A percentile compares a stretch with the other conserved stretches of the same genome.
Evolutionary conservation across 1,140 invertebrate genomes (phyloP).

Genomic region (Listronotus bonariensis): DNA sequence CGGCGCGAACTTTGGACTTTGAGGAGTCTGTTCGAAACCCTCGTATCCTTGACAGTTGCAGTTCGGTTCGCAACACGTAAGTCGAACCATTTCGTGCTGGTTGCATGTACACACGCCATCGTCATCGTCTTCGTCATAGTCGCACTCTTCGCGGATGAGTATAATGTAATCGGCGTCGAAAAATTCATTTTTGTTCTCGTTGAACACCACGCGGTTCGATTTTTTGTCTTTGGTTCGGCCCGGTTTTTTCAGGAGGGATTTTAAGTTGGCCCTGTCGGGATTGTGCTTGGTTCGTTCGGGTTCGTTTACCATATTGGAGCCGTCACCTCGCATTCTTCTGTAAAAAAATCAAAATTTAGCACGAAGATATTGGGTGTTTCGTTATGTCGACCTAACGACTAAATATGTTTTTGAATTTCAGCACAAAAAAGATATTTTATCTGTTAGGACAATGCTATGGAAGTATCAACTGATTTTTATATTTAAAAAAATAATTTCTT

Average conservation of each 20-base stretch:
- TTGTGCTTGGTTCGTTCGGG: conserved; percentile 51
- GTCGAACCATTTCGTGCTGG: conserved; percentile 69
- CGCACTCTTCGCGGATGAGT: conserved; percentile 80
- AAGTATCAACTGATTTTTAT: no score
- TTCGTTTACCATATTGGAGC: conserved; percentile 55
- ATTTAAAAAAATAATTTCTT: no score
- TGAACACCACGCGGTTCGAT: conserved; percentile 73
- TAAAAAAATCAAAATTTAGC: no score
- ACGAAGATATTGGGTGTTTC: no score
- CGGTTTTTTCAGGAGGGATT: conserved; percentile 64
- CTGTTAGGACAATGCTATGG: no score
- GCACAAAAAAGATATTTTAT: no score
- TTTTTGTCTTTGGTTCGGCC: conserved; percentile 51
- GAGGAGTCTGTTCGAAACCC: conserved; percentile 52
- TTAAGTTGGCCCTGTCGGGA: conserved; percentile 57
- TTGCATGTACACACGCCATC: conserved; percentile 70
- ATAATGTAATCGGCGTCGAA: conserved; percentile 89
- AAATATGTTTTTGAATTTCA: no score
- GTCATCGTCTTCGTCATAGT: conserved; percentile 74
- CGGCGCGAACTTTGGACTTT: conserved; percentile 64
- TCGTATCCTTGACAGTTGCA: conserved; percentile 60
- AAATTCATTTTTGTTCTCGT: conserved; percentile 84
- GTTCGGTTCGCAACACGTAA: conserved; percentile 66
- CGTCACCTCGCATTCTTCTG: conserved; percentile 37
- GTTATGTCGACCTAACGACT: no score